Evolutionary conservation across 2,797 vertebrate species (phyloP), one percentile per base, ranked within the genome.

Genomic region (Antennarius maculatus): DNA sequence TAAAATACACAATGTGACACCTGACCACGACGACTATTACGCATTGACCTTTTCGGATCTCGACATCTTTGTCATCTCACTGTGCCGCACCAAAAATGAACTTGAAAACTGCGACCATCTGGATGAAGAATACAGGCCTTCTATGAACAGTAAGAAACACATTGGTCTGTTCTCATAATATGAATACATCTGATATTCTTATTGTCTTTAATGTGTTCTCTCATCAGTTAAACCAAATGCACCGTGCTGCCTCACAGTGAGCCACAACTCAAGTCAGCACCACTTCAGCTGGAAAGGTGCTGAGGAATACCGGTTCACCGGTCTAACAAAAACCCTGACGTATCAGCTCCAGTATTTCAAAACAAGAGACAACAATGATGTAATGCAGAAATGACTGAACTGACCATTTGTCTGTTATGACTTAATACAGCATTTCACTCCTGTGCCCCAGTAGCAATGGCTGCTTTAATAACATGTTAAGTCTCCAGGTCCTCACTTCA

Each of bases 271-370:
- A 3, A 79, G 76, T 17, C 50, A 60, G 1, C 56, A 68, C 46
- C 53, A 48, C 74, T 92, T 95, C 69, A 76, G 65, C 46, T 95
- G 94, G 94, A 68, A 66, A 11, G 92, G 83, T 23, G 80, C 83
- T 11, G 73, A 91, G 51, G 1, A 42, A 1, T 42, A 69, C 3
- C 7, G 0, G 0, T 0, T 0, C n/a, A 66, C 5, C 15, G 0
- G 0, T 0, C 66, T 92, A 42, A 0, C 2, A 0, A 0, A 54
- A 0, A 0, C 4, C 6, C 71, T 94, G 41, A 39, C 7, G 23
- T 94, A 88, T 69, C 50, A 93, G 47, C 82, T 94, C 37, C 18
- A n/a, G 1, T 79, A 69, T 74, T 70, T 80, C 57, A 61, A 69
- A 28, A 77, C 27, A 12, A 74, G 45, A 63, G 56, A 81, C 46